A percentile compares a stretch with the other conserved stretches of the same genome.
These are phyloP conservation scores for Augiades crinisus DNA, from an alignment of 2,888 invertebrate genomes.

Conservation along the genomic window DNA sequence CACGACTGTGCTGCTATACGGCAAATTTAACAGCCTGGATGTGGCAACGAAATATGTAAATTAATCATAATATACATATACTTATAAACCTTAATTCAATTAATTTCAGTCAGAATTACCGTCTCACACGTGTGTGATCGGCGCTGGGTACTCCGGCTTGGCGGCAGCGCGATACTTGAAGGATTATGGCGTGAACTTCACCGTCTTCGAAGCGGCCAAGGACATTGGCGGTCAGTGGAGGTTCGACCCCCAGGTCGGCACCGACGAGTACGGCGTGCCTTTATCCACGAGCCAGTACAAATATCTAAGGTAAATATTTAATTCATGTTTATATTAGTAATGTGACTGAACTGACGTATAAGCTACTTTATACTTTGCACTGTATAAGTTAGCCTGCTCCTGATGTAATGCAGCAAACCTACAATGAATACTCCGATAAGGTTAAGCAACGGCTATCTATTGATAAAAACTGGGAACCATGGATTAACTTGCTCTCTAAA, in stretches of 20 bases:
- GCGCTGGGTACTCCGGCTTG: constrained; percentile 89
- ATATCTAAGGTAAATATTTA: constrained; percentile 72
- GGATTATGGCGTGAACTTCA: constrained; percentile 72
- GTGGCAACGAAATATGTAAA: too few species aligned
- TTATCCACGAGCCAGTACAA: constrained; percentile 92
- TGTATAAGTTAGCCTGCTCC: too few species aligned
- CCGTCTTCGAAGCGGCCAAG: constrained; percentile 86
- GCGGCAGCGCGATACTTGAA: constrained; percentile 83
- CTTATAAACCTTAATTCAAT: not conserved
- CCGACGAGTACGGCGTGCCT: constrained; percentile 84
- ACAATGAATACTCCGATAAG: too few species aligned
- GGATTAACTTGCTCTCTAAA: too few species aligned
- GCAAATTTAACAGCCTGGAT: constrained; percentile 5
- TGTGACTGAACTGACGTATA: too few species aligned
- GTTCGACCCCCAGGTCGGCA: constrained; percentile 84
- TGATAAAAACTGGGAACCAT: too few species aligned
- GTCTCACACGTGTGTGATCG: constrained; percentile 80
- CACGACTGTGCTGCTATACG: too few species aligned
- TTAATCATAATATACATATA: too few species aligned
- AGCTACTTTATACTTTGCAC: too few species aligned
- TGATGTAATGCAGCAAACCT: too few species aligned
- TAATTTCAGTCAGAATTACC: constrained; percentile 28
- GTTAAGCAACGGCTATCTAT: too few species aligned
- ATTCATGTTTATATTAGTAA: too few species aligned
- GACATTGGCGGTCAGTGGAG: constrained; percentile 91